These are phyloP conservation scores for Anoplopoma fimbria DNA, from an alignment of 2,113 vertebrate species.

Conservation along the genomic window DNA sequence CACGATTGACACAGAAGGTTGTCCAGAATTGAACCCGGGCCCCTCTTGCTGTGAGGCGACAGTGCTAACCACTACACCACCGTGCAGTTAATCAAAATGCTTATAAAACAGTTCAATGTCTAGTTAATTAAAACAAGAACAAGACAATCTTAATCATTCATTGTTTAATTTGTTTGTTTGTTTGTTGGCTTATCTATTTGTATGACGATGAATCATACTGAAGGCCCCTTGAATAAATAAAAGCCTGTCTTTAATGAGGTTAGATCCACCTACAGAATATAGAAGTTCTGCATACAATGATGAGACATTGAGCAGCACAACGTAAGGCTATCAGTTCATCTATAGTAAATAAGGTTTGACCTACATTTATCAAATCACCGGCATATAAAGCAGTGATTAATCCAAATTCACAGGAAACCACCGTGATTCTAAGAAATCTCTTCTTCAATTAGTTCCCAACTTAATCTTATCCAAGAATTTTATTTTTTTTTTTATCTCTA, in stretches of 20 bases:
- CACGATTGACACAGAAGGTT: too few relatives aligned
- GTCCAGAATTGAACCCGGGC: too few relatives aligned
- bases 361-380: constrained; percentile 7
- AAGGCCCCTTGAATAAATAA: background rate
- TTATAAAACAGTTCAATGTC: background rate
- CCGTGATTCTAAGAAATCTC: constrained; percentile 15
- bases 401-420: background rate
- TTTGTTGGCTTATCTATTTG: constrained; percentile 9
- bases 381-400: background rate
- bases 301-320: constrained; percentile 20
- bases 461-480: constrained; percentile 5
- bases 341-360: background rate
- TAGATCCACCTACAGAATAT: constrained; percentile 14
- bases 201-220: constrained; percentile 4
- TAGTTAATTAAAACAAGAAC: background rate
- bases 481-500: background rate
- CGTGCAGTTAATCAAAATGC: background rate
- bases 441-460: constrained; percentile 16
- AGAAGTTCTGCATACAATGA: background rate
- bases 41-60: too few relatives aligned
- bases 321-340: constrained; percentile 20
- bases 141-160: background rate
- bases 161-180: constrained; percentile 20
- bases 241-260: background rate
- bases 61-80: too few relatives aligned